These are phyloP conservation scores for Babylonia areolata DNA, from an alignment of 1,140 invertebrate species.

Conservation along the genomic window DNA sequence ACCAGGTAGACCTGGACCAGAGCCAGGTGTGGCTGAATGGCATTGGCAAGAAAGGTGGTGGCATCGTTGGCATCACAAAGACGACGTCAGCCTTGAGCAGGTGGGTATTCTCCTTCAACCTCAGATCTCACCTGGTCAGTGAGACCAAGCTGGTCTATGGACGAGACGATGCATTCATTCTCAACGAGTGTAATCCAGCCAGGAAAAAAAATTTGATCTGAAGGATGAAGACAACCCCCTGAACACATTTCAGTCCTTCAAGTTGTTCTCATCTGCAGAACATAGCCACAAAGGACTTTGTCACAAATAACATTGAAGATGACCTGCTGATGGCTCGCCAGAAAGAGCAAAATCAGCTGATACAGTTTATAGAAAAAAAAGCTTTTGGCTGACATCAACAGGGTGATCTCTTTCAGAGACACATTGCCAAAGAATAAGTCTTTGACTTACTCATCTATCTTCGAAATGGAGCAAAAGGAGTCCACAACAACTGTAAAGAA, in stretches of 20 bases:
- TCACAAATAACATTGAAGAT: not conserved
- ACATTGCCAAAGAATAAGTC: not conserved
- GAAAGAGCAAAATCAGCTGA: not conserved
- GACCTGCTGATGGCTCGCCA: slow-evolving; percentile 1
- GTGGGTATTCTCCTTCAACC: slow-evolving; percentile 32
- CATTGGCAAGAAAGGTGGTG: slow-evolving; percentile 21
- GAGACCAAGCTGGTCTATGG: slow-evolving; percentile 8
- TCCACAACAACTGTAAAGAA: slow-evolving; percentile 4
- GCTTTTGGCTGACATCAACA: slow-evolving; percentile 2
- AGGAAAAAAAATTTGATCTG: slow-evolving; percentile 8
- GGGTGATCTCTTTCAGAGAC: not conserved
- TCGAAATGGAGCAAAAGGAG: not conserved
- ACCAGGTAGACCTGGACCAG: slow-evolving; percentile 23
- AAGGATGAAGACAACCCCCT: slow-evolving; percentile 3
- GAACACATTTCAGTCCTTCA: slow-evolving; percentile 3
- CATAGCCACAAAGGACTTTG: not conserved
- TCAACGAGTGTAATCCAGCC: not conserved
- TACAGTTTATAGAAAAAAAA: too few species aligned
- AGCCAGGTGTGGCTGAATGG: slow-evolving; percentile 26
- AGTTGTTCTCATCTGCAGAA: slow-evolving; percentile 7
- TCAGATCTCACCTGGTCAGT: not conserved
- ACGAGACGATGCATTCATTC: slow-evolving; percentile 7
- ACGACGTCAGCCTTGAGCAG: not conserved
- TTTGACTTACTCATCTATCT: not conserved
- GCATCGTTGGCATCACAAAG: not conserved